These are phyloP conservation scores for Pomacea canaliculata DNA, from an alignment of 2,888 invertebrate species.

Conservation along the genomic window DNA sequence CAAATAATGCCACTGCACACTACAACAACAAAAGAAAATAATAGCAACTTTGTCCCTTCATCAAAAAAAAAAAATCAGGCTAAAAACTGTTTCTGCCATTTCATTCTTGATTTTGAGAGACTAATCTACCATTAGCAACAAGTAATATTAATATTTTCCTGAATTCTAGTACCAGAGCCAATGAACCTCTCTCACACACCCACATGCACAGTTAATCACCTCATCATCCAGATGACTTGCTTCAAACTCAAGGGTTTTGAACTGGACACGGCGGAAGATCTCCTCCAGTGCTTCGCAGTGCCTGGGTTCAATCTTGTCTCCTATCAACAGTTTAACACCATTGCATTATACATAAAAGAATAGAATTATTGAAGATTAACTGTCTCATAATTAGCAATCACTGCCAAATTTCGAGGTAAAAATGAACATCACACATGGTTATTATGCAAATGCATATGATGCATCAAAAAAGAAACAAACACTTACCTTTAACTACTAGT, in stretches of 20 bases:
- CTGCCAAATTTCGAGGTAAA: too few species aligned
- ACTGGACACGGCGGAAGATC: slow-evolving; percentile 83
- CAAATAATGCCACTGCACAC: slow-evolving; percentile 83
- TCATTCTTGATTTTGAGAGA: too few species aligned
- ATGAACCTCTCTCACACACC: too few species aligned
- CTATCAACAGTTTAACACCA: slow-evolving; percentile 63
- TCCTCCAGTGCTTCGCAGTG: slow-evolving; percentile 88
- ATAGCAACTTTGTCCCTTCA: not conserved
- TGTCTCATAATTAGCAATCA: too few species aligned
- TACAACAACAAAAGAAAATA: slow-evolving; percentile 47
- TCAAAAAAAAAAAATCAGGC: not conserved
- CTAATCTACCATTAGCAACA: too few species aligned
- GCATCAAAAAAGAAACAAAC: too few species aligned
- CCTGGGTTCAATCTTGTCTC: slow-evolving; percentile 76
- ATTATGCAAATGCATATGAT: too few species aligned
- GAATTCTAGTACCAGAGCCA: too few species aligned
- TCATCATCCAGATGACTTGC: slow-evolving; percentile 80
- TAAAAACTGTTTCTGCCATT: too few species aligned
- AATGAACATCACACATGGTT: too few species aligned
- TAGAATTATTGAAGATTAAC: not conserved
- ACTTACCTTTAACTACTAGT: slow-evolving; percentile 61
- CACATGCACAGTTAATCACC: slow-evolving; percentile 69
- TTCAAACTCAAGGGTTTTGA: slow-evolving; percentile 79
- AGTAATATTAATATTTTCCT: too few species aligned
- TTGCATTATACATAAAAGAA: slow-evolving; percentile 1